Evolutionary conservation across 1,140 invertebrate species (phyloP).

Genomic region (Physella acuta): DNA sequence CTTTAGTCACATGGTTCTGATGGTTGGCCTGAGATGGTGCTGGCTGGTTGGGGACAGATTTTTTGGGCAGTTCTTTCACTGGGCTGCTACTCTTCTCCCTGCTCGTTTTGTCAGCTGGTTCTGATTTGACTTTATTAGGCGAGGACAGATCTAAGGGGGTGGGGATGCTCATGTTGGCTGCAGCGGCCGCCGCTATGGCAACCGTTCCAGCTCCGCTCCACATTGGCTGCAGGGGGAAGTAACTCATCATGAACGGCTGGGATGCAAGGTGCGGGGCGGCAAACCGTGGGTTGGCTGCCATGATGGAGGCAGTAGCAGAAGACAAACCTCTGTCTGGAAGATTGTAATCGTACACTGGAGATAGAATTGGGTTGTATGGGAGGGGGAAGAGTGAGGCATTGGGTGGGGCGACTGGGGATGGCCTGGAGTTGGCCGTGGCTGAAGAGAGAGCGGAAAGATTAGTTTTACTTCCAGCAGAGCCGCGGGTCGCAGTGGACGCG

Average conservation of each 20-base stretch:
- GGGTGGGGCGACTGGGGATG: conserved; percentile 7
- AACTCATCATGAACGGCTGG: conserved; percentile 32
- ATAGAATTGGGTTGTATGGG: conserved; percentile 13
- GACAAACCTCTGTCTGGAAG: conserved; percentile 52
- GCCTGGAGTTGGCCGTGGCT: neutral
- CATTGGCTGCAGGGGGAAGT: conserved; percentile 32
- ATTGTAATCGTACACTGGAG: conserved; percentile 48
- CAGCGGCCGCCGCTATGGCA: conserved; percentile 24
- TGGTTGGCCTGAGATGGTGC: neutral
- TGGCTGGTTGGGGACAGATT: neutral
- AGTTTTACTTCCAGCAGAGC: conserved; percentile 1
- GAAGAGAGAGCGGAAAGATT: neutral
- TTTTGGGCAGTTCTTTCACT: neutral
- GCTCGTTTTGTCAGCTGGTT: conserved; percentile 2
- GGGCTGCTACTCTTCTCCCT: neutral
- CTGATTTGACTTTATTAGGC: conserved; percentile 26
- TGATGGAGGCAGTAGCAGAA: conserved; percentile 26
- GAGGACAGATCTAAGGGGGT: conserved; percentile 48
- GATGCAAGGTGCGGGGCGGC: conserved; percentile 17
- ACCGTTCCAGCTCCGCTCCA: conserved; percentile 39
- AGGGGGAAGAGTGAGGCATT: conserved; percentile 11
- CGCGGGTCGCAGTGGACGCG: neutral
- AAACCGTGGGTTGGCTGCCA: conserved; percentile 24
- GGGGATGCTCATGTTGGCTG: conserved; percentile 32
- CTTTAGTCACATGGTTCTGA: neutral